These are phyloP conservation scores for Acanthurus leucopareius DNA, from an alignment of 2,797 vertebrate genomes.

Conservation along the genomic window DNA sequence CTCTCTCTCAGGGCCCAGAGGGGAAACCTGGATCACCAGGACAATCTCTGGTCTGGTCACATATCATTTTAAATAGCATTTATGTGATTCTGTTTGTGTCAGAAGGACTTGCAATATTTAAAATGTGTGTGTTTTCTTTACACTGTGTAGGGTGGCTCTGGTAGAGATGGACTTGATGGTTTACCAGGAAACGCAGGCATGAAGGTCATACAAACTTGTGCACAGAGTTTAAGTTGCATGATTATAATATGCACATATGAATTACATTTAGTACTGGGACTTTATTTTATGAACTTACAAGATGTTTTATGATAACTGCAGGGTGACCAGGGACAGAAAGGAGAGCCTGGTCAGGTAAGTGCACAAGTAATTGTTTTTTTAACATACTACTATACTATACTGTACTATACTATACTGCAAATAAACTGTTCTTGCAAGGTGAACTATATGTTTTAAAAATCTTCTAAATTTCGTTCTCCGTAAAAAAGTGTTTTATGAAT, in stretches of 20 bases:
- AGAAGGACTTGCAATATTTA: not conserved
- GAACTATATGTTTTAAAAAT: too few species aligned
- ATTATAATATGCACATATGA: not conserved
- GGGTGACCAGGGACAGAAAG: constrained; percentile 85
- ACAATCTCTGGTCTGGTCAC: constrained; percentile 73
- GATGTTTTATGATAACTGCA: constrained; percentile 55
- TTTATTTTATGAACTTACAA: not conserved
- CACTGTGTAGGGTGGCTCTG: constrained; percentile 75
- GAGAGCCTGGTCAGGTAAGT: constrained; percentile 83
- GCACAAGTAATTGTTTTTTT: too few species aligned
- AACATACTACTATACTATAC: too few species aligned
- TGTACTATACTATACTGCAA: too few species aligned
- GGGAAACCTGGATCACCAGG: constrained; percentile 86
- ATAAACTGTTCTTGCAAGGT: too few species aligned
- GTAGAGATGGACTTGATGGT: constrained; percentile 75
- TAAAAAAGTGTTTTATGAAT: too few species aligned
- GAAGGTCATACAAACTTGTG: constrained; percentile 76
- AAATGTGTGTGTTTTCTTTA: not conserved
- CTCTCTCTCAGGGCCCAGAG: constrained; percentile 82
- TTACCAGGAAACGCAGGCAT: constrained; percentile 77
- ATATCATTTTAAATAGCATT: not conserved
- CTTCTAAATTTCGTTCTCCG: too few species aligned
- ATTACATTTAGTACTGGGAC: not conserved
- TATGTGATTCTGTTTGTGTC: not conserved
- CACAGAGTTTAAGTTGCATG: not conserved